Base-by-base conservation (phyloP, 2,888 invertebrate genomes). In the Brachypterus glaber region DNA sequence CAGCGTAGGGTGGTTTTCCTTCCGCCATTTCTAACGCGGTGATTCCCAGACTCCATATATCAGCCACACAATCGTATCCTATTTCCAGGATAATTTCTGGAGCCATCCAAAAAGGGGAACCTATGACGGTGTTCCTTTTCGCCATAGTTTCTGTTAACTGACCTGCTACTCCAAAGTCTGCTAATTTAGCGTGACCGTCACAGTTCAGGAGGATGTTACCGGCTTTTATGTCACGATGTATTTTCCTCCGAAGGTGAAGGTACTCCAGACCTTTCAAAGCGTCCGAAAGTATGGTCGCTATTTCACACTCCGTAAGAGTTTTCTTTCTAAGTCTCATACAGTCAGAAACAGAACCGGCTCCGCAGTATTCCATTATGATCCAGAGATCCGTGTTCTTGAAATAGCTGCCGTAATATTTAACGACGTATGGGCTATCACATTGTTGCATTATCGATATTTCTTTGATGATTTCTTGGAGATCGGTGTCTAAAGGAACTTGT, bases 391-490 rank as follows among this genome's bases (percentile, higher is more conserved):
- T 95, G 67, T 97, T 95, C 66, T 95, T 93, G 72, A 99, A 98
- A 70, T 97, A 98, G 66, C 95, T 95, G 59, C 98, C 98, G 70
- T 97, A 99, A 68, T 98, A 99, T 68, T 97, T 93, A 57, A 99
- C 98, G 47, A 99, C 96, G 69, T 91, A 96, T 27, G 92, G 92
- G 56, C 91, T 92, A 73, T 99, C 96, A 70, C 98, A 99, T 70
- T 99, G 97, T 72, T 99, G 97, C 98, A 98, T 98, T 60, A 99
- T 98, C 50, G 95, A 95, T 61, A 99, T 99, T 75, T 98, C 98
- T 69, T 97, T 97, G 62, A 97, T 97, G 59, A 97, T 96, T 74
- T 97, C 97, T 69, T 96, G 95, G 51, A 96, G 77, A 71, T 98
- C 97, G 1, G 96, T 96, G 69, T 98, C 97, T 31, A 99, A 95